Evolutionary conservation across 2,797 vertebrate genomes (phyloP), one percentile per base, ranked within the genome.

Genomic region (Sebastes alutus): DNA sequence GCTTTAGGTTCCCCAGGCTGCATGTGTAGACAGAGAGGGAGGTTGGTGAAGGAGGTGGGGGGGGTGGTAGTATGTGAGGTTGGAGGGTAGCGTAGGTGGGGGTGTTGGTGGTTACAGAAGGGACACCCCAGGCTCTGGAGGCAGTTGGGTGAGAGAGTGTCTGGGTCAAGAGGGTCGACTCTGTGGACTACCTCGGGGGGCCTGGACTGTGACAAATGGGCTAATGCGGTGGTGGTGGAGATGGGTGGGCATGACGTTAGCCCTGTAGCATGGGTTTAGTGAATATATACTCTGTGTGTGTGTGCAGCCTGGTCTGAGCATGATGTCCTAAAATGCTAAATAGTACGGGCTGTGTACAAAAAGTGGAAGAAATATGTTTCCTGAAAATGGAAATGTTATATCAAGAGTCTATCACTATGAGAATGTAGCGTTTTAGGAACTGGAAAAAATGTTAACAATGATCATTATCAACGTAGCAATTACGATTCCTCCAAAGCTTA

Each of bases 1-100:
- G 84, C 86, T 91, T 90, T 90, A 25, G 78, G 49, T 81, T 89
- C 89, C 86, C 85, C 83, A 20, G 92, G 92, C 91, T 88, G 80
- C 68, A 60, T 74, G 77, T 85, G 89, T 75, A 84, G 81, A 86
- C 82, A 52, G 68, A 66, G 78, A 32, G 55, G 62, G 62, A 63
- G 83, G 72, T 33, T 60, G 81, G 80, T n/a, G 61, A 74, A 38
- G 59, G n/a, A 30, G 63, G 25, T 16, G 16, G 38, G 27, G 27
- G 32, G 71, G 54, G 35, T 14, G 83, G 68, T 58, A 42, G 63
- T 62, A 62, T 84, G 72, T 66, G 77, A 73, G 56, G 58, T 68
- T 75, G 76, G 38, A 82, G 78, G 78, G 75, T 54, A 32, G 49
- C 22, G 59, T 18, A 42, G 61, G 65, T 11, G 32, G 71, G 70